Evolutionary conservation across 35 echinoderm and acorn worm genomes (phyloP), one percentile per base, ranked within the genome.

Genomic region (Strongylocentrotus purpuratus): DNA sequence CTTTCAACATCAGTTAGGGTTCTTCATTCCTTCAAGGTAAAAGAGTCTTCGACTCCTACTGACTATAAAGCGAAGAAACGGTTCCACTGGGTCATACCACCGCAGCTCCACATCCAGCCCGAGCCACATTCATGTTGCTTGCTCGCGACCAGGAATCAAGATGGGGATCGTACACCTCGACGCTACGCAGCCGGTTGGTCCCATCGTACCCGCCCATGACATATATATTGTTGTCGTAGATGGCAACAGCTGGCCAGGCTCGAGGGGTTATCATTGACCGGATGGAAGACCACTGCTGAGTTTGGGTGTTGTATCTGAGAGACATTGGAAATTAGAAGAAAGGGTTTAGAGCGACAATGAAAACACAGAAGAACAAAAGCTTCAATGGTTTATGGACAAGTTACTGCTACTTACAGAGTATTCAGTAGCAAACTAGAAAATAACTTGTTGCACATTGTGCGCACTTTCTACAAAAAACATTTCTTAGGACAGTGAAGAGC

Each of bases 211-310:
- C 98, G 12, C 98, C 98, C 95, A 99, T 97, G 25, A 99, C 98
- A 32, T 95, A 99, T 33, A 99, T 99, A 46, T 98, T 98, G 98
- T 99, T 99, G 95, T 99, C 98, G 90, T 98, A 99, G 33, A 97
- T 94, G 31, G 97, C 97, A 2, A 99, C 96, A 2, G 98, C 95
- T 2, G 98, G 98, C 98, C 98, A 99, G 45, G 98, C 98, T 22
- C 98, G 87, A 45, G 98, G 88, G 33, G 85, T 96, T 52, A 98
- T 96, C 95, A 99, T 96, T 55, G 98, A 97, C 14, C 94, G 95
- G 9, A 99, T 99, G 60, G 98, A 96, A 90, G 97, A 97, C 98
- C 98, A 99, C 85, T 99, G 98, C 45, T 99, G 98, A n/a, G 98
- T 99, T 96, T 99, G 98, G 50, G 97, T 99, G 85, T 99, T 99